Base-by-base conservation (phyloP, 2,113 vertebrate species). In the Lophura nycthemera region DNA sequence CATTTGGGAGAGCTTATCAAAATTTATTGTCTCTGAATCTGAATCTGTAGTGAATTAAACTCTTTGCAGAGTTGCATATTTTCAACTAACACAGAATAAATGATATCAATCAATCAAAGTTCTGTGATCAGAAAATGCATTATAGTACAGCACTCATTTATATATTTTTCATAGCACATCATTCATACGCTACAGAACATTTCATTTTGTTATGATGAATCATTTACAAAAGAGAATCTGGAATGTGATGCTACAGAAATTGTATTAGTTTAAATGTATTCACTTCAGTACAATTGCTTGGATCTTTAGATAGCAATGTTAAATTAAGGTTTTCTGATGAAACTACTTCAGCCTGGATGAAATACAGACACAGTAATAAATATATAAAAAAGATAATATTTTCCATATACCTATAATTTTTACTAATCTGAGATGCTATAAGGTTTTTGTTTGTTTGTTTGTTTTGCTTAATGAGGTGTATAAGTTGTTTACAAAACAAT, bases 131-230 rank as follows among this genome's bases (percentile, higher is more conserved):
- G 27, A 30, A 83, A 85, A 88, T 65, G 2, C 11, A 64, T 52
- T 77, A 32, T 36, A n/a, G 34, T 40, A 40, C 16, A 82, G 21
- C 9, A 65, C 29, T 90, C 5, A 63, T 22, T 61, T 64, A 74
- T 32, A 10, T 54, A 86, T 93, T 90, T 94, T 93, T 90, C 43
- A 79, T 57, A 78, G 25, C 13, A 54, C n/a, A 76, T 79, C 52
- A 45, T 69, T 89, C 36, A 52, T 54, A 42, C 15, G 18, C 25
- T 36, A 63, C 38, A 78, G 77, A 86, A 84, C 8, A 84, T 83
- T 93, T 94, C 32, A n/a, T 75, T 94, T 93, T 93, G 27, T 79
- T 86, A 65, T 72, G 59, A 69, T 82, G 36, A 73, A 82, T 90
- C 63, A 85, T 86, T 96, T 79, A 89, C 69, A 79, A 92, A 89